phyloP scores from a whole-genome alignment of 1,140 invertebrate species.

The Spodoptera frugiperda region DNA sequence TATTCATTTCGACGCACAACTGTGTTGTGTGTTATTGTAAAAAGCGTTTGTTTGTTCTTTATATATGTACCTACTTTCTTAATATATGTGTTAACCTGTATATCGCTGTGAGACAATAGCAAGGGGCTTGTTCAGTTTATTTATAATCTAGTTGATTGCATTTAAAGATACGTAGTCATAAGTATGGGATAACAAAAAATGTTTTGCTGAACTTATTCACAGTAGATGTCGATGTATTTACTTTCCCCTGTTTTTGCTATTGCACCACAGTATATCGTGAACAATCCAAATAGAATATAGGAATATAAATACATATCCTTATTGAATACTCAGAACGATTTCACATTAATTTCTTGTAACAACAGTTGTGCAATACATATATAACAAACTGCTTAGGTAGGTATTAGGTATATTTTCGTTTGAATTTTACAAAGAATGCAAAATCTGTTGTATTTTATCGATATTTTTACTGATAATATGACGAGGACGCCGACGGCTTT shows the following conservation, averaged over 20 bases:
- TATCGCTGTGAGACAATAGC: conserved; percentile 76
- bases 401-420: conserved; percentile 84
- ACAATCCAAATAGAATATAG: conserved; percentile 80
- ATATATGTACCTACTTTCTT: conserved; percentile 77
- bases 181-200: conserved; percentile 69
- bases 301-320: conserved; percentile 84
- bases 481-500: conserved; percentile 60
- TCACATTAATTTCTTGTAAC: conserved; percentile 77
- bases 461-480: conserved; percentile 82
- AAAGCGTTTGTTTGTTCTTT: conserved; percentile 80
- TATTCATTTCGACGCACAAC: conserved; percentile 80
- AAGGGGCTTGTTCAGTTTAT: conserved; percentile 64
- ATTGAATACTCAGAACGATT: conserved; percentile 83
- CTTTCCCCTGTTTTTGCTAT: conserved; percentile 70
- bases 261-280: conserved; percentile 70
- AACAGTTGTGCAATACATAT: conserved; percentile 84
- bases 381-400: conserved; percentile 84
- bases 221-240: conserved; percentile 61
- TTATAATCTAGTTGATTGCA: conserved; percentile 73
- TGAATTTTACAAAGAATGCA: conserved; percentile 83
- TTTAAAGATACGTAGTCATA: conserved; percentile 80
- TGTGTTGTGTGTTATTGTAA: conserved; percentile 80
- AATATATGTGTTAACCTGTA: conserved; percentile 74
- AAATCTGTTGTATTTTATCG: conserved; percentile 85
- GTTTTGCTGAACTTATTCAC: conserved; percentile 62